Evolutionary conservation across 1,140 invertebrate species (phyloP), one percentile per base, ranked within the genome.

Genomic region (Cepaea nemoralis): DNA sequence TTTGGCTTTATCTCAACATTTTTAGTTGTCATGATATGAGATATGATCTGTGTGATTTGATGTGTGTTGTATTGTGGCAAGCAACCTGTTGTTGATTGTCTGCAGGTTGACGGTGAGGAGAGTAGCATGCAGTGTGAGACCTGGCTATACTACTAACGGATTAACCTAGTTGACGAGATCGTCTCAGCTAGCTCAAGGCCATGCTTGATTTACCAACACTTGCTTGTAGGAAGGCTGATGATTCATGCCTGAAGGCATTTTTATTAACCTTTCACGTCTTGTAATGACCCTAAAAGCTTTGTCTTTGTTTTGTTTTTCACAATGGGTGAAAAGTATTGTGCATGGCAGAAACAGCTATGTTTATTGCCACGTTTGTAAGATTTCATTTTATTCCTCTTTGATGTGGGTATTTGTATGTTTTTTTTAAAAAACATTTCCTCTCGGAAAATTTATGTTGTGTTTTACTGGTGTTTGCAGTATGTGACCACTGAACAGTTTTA

Each of bases 381-480:
- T 63, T 55, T 19, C 3, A 55, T 5, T 2, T 27, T 63, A 31
- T 48, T 63, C 22, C 27, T 63, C 59, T 63, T 63, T 63, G 27
- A 63, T 63, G 59, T 63, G 59, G 59, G 27, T 63, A 63, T 55
- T 55, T 14, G 50, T 19, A 10, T 55, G n/a, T 5, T 8, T 55
- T 55, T 55, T 22, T 14, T 55, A n/a, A n/a, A n/a, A n/a, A n/a
- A n/a, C 45, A 48, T 48, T 8, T 48, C 45, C n/a, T 63, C 27
- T 63, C 27, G n/a, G 10, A 6, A 63, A 5, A 14, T 31, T 6
- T 63, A 10, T 63, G 19, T 74, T 48, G 71, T 74, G 71, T 48
- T 74, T 48, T 73, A 22, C 70, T 73, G 35, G 70, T 73, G 37
- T 73, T 73, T 73, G 70, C 70, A 73, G 42, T 73, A 73, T 40